phyloP scores from a whole-genome alignment of 1,140 invertebrate genomes.

The Tyrophagus putrescentiae region DNA sequence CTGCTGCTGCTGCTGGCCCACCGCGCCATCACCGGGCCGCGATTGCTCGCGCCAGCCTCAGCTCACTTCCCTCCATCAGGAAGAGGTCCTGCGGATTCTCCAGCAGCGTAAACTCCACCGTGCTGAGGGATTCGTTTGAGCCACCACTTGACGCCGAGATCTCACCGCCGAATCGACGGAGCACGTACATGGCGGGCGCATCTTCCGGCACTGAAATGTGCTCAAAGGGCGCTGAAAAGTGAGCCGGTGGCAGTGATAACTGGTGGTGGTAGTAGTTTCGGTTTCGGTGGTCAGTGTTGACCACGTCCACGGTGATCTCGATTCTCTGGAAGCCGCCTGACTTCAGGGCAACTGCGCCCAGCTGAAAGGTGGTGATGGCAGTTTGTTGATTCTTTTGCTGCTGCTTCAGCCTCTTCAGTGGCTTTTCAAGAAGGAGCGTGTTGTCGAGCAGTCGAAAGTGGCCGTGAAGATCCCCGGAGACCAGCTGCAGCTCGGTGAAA shows the following conservation, averaged over 20 bases:
- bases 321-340: slow-evolving; percentile 42
- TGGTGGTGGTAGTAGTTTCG: too few relatives aligned
- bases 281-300: slow-evolving; percentile 79
- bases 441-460: background rate
- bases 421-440: too few relatives aligned
- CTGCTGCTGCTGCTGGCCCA: background rate
- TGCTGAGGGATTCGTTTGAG: slow-evolving; percentile 57
- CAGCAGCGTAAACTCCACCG: slow-evolving; percentile 59
- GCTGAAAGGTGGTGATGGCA: slow-evolving; percentile 57
- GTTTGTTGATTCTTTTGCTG: slow-evolving; percentile 35
- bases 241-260: too few relatives aligned
- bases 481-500: background rate
- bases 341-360: slow-evolving; percentile 52
- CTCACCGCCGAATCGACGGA: too few relatives aligned
- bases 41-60: background rate
- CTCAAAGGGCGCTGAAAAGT: slow-evolving; percentile 57
- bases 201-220: slow-evolving; percentile 64
- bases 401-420: too few relatives aligned
- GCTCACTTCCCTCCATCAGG: background rate
- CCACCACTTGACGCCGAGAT: slow-evolving; percentile 67
- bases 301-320: slow-evolving; percentile 57
- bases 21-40: background rate
- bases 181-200: slow-evolving; percentile 65
- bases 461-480: background rate
- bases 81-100: slow-evolving; percentile 41